phyloP scores from a whole-genome alignment of 2,113 vertebrate species.

The Indri indri region DNA sequence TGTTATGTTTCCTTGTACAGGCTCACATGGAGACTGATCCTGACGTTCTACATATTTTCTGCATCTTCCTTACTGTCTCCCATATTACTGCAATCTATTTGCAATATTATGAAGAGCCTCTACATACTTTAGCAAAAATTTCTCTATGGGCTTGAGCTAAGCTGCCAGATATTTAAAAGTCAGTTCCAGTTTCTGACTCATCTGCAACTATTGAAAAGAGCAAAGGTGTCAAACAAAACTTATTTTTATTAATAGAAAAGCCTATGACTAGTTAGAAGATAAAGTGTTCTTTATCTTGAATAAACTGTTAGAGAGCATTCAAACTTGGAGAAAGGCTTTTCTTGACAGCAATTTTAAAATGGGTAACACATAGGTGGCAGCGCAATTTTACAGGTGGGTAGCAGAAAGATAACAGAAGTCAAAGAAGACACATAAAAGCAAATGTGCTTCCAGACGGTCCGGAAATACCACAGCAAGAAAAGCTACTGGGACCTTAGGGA shows the following conservation, averaged over 20 bases:
- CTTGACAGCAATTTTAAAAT: not conserved
- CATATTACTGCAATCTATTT: not conserved
- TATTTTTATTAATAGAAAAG: not conserved
- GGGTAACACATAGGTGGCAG: not conserved
- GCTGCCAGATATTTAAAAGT: not conserved
- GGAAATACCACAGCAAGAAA: not conserved
- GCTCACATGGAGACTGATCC: not conserved
- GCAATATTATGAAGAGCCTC: not conserved
- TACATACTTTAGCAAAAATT: not conserved
- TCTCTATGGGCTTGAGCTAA: not conserved
- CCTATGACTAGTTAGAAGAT: not conserved
- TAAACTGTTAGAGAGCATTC: not conserved
- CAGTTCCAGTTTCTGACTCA: not conserved
- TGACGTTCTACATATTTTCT: not conserved
- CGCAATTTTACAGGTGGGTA: not conserved
- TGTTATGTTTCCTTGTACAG: too few species aligned
- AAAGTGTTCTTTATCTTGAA: not conserved
- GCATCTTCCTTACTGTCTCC: not conserved
- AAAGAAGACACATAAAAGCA: not conserved
- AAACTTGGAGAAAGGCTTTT: not conserved
- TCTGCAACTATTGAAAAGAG: not conserved
- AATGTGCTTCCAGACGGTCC: not conserved
- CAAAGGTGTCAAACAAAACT: not conserved
- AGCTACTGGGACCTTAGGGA: not conserved
- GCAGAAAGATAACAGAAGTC: not conserved